A percentile compares a stretch with the other conserved stretches of the same genome.
These are phyloP conservation scores for Bimastos eiseni DNA, from an alignment of 2,888 invertebrate genomes.

Conservation along the genomic window DNA sequence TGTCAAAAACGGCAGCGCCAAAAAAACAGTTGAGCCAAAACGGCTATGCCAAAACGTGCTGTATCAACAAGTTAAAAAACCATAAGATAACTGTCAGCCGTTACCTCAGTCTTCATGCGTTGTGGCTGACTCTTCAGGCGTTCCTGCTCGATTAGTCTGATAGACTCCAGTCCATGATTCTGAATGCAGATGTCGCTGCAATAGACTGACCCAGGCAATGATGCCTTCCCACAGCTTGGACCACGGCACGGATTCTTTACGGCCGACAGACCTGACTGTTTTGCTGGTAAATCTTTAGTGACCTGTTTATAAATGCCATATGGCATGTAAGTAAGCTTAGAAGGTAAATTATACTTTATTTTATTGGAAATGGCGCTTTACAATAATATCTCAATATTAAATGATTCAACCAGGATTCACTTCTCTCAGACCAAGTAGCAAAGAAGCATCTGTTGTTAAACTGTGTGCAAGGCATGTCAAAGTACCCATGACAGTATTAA, in stretches of 20 bases:
- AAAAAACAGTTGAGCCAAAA: no score
- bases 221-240: slow-evolving; percentile 19
- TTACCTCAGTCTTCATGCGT: not conserved
- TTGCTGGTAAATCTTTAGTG: not conserved
- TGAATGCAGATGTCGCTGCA: slow-evolving; percentile 86
- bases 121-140: slow-evolving; percentile 42
- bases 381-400: not conserved
- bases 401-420: not conserved
- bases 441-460: not conserved
- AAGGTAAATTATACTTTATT: not conserved
- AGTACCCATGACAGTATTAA: no score
- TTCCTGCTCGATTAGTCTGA: slow-evolving; percentile 49
- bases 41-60: no score
- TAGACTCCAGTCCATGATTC: slow-evolving; percentile 76
- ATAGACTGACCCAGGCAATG: slow-evolving; percentile 69
- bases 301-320: not conserved
- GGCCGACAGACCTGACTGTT: not conserved
- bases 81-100: not conserved
- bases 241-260: slow-evolving; percentile 30
- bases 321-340: not conserved
- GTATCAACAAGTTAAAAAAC: not conserved
- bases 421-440: not conserved
- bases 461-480: not conserved
- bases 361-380: not conserved
- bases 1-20: no score